Conservation (phyloP, 2,888 invertebrate genomes). For the Tenthredo mesomela region DNA sequence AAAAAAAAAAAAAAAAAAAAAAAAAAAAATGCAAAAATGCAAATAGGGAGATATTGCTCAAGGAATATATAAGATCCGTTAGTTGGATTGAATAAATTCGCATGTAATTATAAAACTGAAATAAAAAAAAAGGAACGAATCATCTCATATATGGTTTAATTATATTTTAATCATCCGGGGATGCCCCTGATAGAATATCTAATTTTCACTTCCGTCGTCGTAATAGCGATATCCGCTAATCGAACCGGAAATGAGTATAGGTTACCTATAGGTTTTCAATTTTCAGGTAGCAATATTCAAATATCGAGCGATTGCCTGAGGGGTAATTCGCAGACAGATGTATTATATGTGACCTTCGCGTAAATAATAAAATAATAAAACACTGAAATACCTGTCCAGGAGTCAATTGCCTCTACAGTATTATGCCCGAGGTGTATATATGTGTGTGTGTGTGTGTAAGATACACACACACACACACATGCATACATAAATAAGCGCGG, state of each 20-base stretch:
- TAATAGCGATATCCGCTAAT: not conserved
- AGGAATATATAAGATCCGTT: not conserved
- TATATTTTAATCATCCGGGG: not conserved
- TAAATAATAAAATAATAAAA: slow-evolving; percentile 1
- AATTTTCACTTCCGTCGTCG: not conserved
- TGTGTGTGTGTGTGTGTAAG: too few species aligned
- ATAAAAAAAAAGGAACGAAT: not conserved
- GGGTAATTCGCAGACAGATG: not conserved
- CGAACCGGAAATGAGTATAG: not conserved
- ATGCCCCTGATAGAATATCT: not conserved
- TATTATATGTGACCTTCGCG: slow-evolving; percentile 10
- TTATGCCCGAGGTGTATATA: not conserved
- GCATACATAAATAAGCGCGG: not conserved
- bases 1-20: not conserved
- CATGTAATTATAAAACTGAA: not conserved
- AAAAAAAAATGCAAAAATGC: not conserved
- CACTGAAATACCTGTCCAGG: not conserved
- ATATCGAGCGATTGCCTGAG: not conserved
- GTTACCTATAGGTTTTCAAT: too few species aligned
- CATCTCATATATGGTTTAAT: not conserved
- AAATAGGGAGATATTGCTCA: not conserved
- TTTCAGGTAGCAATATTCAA: not conserved
- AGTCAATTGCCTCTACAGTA: not conserved
- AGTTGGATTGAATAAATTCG: not conserved
- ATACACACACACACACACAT: not conserved